A percentile compares a stretch with the other conserved stretches of the same genome.
phyloP scores from a whole-genome alignment of 64 coral and sea anemone species.

The Exaiptasia diaphana region DNA sequence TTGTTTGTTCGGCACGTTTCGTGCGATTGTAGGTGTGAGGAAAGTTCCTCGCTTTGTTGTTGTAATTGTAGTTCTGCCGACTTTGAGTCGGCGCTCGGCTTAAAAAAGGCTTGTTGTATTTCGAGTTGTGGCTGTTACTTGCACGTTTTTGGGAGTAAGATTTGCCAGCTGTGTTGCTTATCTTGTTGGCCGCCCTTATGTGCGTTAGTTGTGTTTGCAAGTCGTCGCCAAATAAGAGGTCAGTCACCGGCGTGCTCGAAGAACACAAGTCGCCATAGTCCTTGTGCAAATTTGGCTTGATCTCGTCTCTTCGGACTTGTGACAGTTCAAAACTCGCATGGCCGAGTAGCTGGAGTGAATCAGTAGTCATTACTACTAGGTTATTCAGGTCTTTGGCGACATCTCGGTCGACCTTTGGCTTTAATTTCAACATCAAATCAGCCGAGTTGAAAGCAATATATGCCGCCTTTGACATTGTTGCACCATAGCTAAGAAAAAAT shows the following conservation, averaged over 20 bases:
- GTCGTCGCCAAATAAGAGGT: constrained; percentile 29
- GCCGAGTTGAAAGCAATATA: background rate
- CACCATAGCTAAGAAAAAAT: no score
- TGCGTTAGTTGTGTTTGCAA: constrained; percentile 22
- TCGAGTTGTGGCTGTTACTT: background rate
- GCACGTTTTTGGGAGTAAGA: background rate
- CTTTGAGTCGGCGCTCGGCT: background rate
- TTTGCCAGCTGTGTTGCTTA: constrained; percentile 16
- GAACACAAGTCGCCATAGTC: constrained; percentile 24
- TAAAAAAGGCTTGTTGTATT: constrained; percentile 10
- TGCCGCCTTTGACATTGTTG: background rate
- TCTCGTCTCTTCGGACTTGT: constrained; percentile 15
- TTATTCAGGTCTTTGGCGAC: background rate
- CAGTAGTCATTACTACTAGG: background rate
- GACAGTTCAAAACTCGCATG: constrained; percentile 25
- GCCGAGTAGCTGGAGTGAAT: background rate
- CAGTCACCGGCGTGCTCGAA: constrained; percentile 15
- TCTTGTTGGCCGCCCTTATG: constrained; percentile 12
- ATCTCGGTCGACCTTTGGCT: background rate
- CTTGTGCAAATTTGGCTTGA: constrained; percentile 28
- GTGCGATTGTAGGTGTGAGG: background rate
- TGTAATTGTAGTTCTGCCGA: constrained; percentile 9
- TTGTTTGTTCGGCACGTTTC: background rate
- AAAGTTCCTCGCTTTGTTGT: background rate
- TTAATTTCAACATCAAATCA: constrained; percentile 4